These are phyloP conservation scores for Eupeodes corollae DNA, from an alignment of 1,140 invertebrate genomes.

Conservation along the genomic window DNA sequence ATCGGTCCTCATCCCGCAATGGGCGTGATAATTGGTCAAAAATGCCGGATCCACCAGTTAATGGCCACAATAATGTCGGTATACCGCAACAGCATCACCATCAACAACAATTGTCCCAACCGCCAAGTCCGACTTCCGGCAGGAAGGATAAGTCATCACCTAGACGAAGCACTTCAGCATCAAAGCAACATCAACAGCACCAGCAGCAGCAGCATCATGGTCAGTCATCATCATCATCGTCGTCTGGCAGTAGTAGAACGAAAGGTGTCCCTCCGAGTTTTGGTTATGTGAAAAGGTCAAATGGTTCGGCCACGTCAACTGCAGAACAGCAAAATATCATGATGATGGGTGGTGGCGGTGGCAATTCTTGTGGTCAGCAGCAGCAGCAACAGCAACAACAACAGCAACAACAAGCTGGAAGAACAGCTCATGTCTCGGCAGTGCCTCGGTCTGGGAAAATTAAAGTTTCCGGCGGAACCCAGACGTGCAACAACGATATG, in stretches of 20 bases:
- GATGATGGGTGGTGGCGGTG: conserved; percentile 33
- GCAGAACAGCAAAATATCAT: conserved; percentile 42
- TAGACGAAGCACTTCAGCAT: conserved; percentile 1
- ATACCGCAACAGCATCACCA: conserved; percentile 31
- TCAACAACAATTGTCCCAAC: conserved; percentile 5
- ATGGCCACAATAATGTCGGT: conserved; percentile 26
- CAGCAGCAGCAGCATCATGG: conserved; percentile 19
- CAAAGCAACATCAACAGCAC: conserved; percentile 26
- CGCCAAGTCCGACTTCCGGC: conserved; percentile 6
- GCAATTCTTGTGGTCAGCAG: conserved; percentile 24
- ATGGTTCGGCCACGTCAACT: conserved; percentile 42
- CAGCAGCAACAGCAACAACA: conserved; percentile 18
- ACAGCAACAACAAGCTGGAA: conserved; percentile 30
- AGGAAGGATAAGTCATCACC: conserved; percentile 10
- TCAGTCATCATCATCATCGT: conserved; percentile 37
- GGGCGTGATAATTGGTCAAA: conserved; percentile 35
- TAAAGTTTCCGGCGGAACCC: conserved; percentile 76
- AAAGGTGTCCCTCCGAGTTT: conserved; percentile 66
- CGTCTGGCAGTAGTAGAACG: conserved; percentile 44
- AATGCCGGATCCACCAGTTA: conserved; percentile 30
- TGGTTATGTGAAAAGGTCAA: conserved; percentile 69
- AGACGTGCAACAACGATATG: conserved; percentile 72
- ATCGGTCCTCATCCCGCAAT: conserved; percentile 26
- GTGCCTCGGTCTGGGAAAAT: conserved; percentile 73
- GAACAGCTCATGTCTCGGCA: conserved; percentile 71